Conservation (phyloP, 2,888 invertebrate genomes). For the Rhingia rostrata region DNA sequence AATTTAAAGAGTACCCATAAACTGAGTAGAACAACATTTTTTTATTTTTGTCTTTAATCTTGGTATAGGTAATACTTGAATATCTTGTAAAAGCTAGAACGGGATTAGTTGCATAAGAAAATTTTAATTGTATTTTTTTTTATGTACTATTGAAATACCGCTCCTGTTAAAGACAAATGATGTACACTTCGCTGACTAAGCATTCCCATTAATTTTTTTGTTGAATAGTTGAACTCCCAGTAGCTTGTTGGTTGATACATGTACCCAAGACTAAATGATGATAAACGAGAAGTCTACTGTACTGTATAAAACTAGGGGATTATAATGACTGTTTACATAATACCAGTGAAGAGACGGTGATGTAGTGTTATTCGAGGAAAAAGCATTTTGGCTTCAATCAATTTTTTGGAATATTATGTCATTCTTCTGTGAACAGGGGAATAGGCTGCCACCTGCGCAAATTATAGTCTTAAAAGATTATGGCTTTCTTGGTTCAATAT, state of each 20-base stretch:
- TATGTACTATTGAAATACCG: slow-evolving; percentile 6
- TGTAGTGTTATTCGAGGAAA: too few relatives aligned
- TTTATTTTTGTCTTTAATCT: background rate
- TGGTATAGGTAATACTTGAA: background rate
- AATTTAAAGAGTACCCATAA: background rate
- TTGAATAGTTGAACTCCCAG: background rate
- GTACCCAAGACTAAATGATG: slow-evolving; percentile 6
- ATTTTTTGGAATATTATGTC: too few relatives aligned
- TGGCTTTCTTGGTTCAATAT: too few relatives aligned
- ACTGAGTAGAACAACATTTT: background rate
- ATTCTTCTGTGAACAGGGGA: too few relatives aligned
- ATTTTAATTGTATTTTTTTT: slow-evolving; percentile 43
- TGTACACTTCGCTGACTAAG: slow-evolving; percentile 59
- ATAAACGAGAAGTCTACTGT: slow-evolving; percentile 19
- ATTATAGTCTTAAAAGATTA: too few relatives aligned
- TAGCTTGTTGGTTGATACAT: background rate
- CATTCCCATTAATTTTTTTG: slow-evolving; percentile 54
- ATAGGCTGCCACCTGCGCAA: too few relatives aligned
- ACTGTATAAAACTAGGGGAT: background rate
- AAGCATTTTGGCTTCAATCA: too few relatives aligned
- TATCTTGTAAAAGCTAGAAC: slow-evolving; percentile 21
- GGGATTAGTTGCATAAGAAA: slow-evolving; percentile 3
- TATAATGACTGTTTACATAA: slow-evolving; percentile 22
- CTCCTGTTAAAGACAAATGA: slow-evolving; percentile 54
- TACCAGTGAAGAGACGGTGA: background rate